phyloP scores from a whole-genome alignment of 2,797 vertebrate species.

The Bucorvus abyssinicus region DNA sequence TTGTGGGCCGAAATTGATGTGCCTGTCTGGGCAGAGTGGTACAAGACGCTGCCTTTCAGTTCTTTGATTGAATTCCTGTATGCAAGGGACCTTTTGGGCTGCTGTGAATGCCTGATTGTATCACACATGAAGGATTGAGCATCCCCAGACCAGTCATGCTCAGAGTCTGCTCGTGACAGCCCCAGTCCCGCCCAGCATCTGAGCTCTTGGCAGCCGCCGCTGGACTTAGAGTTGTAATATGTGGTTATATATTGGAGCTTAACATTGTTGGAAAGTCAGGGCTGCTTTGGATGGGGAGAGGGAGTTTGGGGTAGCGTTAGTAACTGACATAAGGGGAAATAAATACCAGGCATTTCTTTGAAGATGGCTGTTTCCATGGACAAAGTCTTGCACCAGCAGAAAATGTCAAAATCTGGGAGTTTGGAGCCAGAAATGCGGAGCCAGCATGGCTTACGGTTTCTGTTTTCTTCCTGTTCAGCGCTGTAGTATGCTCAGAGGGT shows the following conservation, averaged over 20 bases:
- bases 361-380: neutral
- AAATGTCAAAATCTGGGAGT: neutral
- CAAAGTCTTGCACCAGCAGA: neutral
- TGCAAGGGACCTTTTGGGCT: neutral
- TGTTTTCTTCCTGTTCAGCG: neutral
- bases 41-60: neutral
- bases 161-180: neutral
- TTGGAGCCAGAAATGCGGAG: neutral
- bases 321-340: neutral
- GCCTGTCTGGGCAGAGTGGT: constrained; percentile 37
- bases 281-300: neutral
- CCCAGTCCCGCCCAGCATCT: neutral
- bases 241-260: neutral
- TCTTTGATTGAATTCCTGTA: constrained; percentile 56
- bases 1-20: constrained; percentile 57
- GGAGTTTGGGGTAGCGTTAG: neutral
- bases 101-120: neutral
- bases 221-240: neutral
- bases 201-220: neutral
- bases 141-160: accelerated
- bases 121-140: neutral
- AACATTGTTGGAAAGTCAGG: neutral
- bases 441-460: neutral
- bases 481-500: neutral
- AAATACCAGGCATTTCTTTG: neutral